These are phyloP conservation scores for Lordiphosa andalusiaca DNA, from an alignment of 2,888 invertebrate species.

Conservation along the genomic window DNA sequence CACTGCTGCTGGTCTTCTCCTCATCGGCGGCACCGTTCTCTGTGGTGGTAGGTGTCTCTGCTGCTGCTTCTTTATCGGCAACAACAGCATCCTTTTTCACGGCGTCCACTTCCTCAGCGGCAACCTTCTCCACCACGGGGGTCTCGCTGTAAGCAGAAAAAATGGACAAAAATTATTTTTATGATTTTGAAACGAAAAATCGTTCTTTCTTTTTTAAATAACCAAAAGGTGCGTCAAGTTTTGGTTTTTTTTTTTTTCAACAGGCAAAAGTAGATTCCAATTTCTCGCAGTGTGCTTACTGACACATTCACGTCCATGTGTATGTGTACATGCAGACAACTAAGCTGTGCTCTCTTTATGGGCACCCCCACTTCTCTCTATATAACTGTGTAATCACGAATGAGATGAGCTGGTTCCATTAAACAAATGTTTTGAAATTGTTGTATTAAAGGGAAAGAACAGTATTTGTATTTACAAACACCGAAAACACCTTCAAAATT, in stretches of 20 bases:
- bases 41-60: slow-evolving; percentile 68
- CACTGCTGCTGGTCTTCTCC: slow-evolving; percentile 52
- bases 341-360: too few species aligned
- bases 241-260: too few species aligned
- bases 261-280: too few species aligned
- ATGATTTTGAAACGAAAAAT: background rate
- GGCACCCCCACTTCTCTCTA: background rate
- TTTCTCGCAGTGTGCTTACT: too few species aligned
- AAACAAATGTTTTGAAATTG: too few species aligned
- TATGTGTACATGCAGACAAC: too few species aligned
- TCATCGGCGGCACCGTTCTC: slow-evolving; percentile 76
- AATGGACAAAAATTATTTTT: background rate
- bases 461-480: background rate
- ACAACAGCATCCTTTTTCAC: slow-evolving; percentile 68
- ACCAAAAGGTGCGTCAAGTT: too few species aligned
- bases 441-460: too few species aligned
- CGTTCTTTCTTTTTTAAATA: too few species aligned
- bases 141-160: slow-evolving; percentile 70
- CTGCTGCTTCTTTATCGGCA: slow-evolving; percentile 56
- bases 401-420: too few species aligned
- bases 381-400: too few species aligned
- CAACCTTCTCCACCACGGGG: slow-evolving; percentile 79
- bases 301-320: too few species aligned
- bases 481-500: background rate
- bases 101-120: slow-evolving; percentile 78